Evolutionary conservation across 2,113 vertebrate species (phyloP), one percentile per base, ranked within the genome.

Genomic region (Malurus cyaneus): DNA sequence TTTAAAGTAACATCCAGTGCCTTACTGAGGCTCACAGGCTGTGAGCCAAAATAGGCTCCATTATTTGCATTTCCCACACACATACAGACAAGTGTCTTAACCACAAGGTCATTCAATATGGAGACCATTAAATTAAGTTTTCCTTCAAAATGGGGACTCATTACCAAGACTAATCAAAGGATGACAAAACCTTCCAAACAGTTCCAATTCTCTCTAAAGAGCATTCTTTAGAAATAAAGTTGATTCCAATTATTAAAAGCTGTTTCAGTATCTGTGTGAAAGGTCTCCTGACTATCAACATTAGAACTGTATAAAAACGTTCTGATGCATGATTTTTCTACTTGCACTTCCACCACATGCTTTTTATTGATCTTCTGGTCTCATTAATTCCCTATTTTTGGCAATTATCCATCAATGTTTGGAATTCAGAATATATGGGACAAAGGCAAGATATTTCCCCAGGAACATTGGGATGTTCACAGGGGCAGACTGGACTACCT

Each of bases 11-110:
- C 91, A 72, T 89, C 95, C 90, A 93, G 87, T 67, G 91, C 76
- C 36, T 91, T 15, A 72, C 92, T 31, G 80, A 94, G 81, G 86
- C 76, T 81, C 88, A 67, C 81, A 97, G 97, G 96, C 97, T 76
- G 44, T 11, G 28, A 59, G 97, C 97, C 98, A 98, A 96, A 93
- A 93, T 31, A 66, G 62, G 50, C 94, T 94, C 91, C 70, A 92
- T 89, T 94, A 97, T 98, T 98, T 98, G 94, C 95, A 98, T 98
- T 98, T 98, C 93, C 94, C 85, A 96, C 67, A 94, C 79, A 96
- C 64, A 91, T 88, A 94, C 53, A 97, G 96, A 97, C 93, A 85
- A 98, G 90, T 94, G 66, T 95, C 96, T 97, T 93, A 93, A 88
- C 74, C 93, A 94, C 67, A 98, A 98, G 96, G 97, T 98, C 97